Base-by-base conservation (phyloP, 2,797 vertebrate genomes). In the Neomorphus geoffroyi region DNA sequence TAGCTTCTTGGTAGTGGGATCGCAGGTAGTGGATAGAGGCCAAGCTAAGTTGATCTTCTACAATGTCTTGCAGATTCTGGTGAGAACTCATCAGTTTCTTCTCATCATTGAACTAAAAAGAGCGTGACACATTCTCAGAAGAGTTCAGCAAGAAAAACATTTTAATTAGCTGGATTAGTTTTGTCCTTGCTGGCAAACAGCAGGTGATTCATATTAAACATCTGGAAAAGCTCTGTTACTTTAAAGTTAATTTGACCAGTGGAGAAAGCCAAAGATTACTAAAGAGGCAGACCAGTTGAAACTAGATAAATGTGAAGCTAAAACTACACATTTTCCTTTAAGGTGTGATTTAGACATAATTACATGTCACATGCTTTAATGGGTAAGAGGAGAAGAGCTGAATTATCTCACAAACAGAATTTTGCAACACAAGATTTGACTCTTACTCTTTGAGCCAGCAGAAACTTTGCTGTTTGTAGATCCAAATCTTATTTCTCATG, bases 11-110 rank as follows among this genome's bases (percentile, higher is more conserved):
- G 97, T 99, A 99, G 96, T 99, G 99, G 30, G 99, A 99, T 37
- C 99, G 98, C 99, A 99, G 99, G 95, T 99, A 99, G 96, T 99
- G 99, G 92, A 99, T 99, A 41, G 99, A 99, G 30, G 99, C 99
- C 96, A 99, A 97, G 95, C 99, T 99, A 67, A 99, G 98, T 86
- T 99, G 99, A 97, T 99, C 99, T 96, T 99, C 99, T 2, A 99
- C 99, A 90, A 99, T 98, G 41, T 99, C 99, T 97, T 99, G 98
- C 94, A 99, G 98, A 96, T 99, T 99, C 96, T 99, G 99, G 96
- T 99, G 99, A 97, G 99, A 99, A 92, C 98, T 98, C 99, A 99
- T 99, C 94, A 99, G 97, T 96, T 97, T 99, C 98, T 99, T 99
- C 96, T 99, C 99, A 96, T 99, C 98, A 13, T 98, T 98, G 96